Percentiles rank a stretch among this genome's conserved stretches.
phyloP scores from a whole-genome alignment of 2,113 vertebrate species.

The Synchiropus splendidus region DNA sequence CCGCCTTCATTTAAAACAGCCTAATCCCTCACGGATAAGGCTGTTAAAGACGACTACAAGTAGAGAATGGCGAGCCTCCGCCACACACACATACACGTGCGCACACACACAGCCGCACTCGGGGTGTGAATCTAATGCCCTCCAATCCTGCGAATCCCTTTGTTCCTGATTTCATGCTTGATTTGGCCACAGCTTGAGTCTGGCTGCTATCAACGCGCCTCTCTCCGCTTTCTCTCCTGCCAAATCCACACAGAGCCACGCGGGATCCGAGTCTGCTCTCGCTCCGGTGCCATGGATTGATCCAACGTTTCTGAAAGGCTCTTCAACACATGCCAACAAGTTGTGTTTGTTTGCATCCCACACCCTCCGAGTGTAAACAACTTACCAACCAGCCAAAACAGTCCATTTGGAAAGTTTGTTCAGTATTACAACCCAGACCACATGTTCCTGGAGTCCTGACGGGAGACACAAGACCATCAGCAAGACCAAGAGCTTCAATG shows the following conservation, averaged over 20 bases:
- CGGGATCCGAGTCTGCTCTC: conserved; percentile 27
- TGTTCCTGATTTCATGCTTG: conserved; percentile 66
- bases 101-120: conserved; percentile 1
- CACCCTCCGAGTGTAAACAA: conserved; percentile 36
- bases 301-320: conserved; percentile 27
- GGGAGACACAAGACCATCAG: no score
- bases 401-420: conserved; percentile 7
- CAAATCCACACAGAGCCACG: conserved; percentile 53
- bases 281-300: conserved; percentile 25
- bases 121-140: conserved; percentile 59
- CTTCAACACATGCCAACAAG: conserved; percentile 37
- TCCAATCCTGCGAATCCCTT: conserved; percentile 64
- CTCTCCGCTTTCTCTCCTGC: conserved; percentile 54
- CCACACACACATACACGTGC: conserved; percentile 5
- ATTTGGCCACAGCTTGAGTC: conserved; percentile 64
- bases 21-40: conserved; percentile 49
- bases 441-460: neutral
- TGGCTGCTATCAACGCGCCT: conserved; percentile 45
- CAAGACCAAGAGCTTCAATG: no score
- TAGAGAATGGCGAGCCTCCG: conserved; percentile 36
- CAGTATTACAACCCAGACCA: conserved; percentile 1
- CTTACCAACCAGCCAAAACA: conserved; percentile 34
- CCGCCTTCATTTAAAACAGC: conserved; percentile 34
- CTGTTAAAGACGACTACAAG: conserved; percentile 46
- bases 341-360: conserved; percentile 40